Evolutionary conservation across 2,888 invertebrate genomes (phyloP).

Genomic region (Nomada fucata): DNA sequence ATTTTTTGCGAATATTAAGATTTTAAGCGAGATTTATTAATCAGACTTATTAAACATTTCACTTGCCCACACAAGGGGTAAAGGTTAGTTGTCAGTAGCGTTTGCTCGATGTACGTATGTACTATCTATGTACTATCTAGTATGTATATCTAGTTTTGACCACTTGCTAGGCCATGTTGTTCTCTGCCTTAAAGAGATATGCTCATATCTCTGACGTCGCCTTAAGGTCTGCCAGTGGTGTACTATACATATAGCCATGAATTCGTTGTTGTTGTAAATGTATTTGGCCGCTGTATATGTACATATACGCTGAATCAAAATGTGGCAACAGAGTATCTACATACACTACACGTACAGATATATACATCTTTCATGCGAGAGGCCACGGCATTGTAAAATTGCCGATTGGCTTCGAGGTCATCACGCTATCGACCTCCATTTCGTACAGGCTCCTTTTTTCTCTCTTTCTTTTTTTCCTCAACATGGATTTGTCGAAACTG

Average conservation of each 20-base stretch:
- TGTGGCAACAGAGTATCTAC: constrained; percentile 71
- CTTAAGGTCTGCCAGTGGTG: constrained; percentile 51
- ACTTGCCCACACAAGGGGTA: too few relatives aligned
- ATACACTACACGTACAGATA: constrained; percentile 1
- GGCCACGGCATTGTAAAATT: constrained; percentile 66
- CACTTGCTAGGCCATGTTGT: constrained; percentile 19
- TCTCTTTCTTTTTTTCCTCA: constrained; percentile 34
- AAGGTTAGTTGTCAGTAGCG: too few relatives aligned
- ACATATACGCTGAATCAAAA: constrained; percentile 45
- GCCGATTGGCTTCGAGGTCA: constrained; percentile 69
- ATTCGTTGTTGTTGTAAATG: constrained; percentile 44
- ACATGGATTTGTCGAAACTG: constrained; percentile 57
- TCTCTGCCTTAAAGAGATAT: constrained; percentile 72
- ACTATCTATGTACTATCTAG: too few relatives aligned
- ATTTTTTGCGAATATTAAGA: too few relatives aligned
- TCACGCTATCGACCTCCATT: constrained; percentile 66
- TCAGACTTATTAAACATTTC: too few relatives aligned
- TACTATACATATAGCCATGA: constrained; percentile 1
- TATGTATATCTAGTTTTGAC: neutral
- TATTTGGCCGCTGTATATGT: constrained; percentile 40
- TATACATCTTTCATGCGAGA: constrained; percentile 47
- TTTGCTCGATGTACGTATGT: too few relatives aligned
- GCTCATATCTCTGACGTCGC: constrained; percentile 65
- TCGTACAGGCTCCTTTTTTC: constrained; percentile 45
- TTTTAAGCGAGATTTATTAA: too few relatives aligned